phyloP scores from a whole-genome alignment of 2,888 invertebrate genomes.

The Ichneumoninae sp. region DNA sequence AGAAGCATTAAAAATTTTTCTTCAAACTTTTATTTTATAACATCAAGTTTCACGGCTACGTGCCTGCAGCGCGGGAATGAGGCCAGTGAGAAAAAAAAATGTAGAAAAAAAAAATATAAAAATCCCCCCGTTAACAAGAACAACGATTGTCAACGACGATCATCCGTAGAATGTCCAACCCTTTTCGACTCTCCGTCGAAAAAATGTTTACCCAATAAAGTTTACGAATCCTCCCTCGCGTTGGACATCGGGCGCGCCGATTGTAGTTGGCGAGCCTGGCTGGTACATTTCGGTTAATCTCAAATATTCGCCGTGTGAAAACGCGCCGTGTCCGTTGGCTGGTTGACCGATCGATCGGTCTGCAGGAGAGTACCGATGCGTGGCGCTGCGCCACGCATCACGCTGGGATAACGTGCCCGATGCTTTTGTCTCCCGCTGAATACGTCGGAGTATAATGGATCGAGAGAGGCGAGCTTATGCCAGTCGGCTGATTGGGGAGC shows the following conservation, averaged over 20 bases:
- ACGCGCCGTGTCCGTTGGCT: constrained; percentile 1
- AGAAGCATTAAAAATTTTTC: no score
- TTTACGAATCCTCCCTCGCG: no score
- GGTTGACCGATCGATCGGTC: constrained; percentile 27
- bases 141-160: no score
- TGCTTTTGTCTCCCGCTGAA: constrained; percentile 5
- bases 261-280: constrained; percentile 4
- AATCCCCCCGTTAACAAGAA: no score
- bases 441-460: constrained; percentile 3
- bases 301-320: background rate
- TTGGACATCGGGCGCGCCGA: no score
- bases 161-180: no score
- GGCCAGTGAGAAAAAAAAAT: no score
- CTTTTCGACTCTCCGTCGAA: no score
- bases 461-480: constrained; percentile 8
- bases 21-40: no score
- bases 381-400: constrained; percentile 12
- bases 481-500: background rate
- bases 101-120: no score
- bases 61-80: no score
- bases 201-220: background rate
- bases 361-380: background rate
- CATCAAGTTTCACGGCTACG: no score
- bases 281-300: background rate
- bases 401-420: background rate